Evolutionary conservation across 1,140 invertebrate genomes (phyloP).

Genomic region (Bombus affinis): DNA sequence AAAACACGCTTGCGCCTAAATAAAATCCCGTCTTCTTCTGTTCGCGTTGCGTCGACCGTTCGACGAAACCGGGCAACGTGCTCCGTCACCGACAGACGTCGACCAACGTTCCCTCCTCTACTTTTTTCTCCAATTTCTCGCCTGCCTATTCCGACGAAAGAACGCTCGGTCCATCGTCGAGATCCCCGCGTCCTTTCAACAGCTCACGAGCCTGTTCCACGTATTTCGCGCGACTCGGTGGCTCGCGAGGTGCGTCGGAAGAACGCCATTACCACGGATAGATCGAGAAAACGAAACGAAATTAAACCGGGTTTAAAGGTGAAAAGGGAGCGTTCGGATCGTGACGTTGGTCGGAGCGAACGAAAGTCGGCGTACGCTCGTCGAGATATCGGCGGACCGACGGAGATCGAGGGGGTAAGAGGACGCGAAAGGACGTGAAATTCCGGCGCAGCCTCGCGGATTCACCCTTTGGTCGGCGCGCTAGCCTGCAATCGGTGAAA

Average conservation of each 20-base stretch:
- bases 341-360: too few species aligned
- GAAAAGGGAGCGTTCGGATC: too few species aligned
- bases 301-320: too few species aligned
- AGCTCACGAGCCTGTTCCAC: rapidly evolving
- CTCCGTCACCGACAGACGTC: constrained; percentile 29
- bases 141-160: background rate
- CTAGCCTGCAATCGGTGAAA: background rate
- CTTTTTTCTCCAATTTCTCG: background rate
- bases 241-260: too few species aligned
- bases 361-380: background rate
- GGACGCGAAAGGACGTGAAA: background rate
- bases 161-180: too few species aligned
- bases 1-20: constrained; percentile 77
- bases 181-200: too few species aligned
- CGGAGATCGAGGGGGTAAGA: background rate
- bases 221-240: too few species aligned
- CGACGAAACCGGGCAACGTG: constrained; percentile 53
- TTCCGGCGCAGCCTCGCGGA: background rate
- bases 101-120: rapidly evolving
- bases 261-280: too few species aligned
- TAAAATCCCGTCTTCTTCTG: constrained; percentile 68
- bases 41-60: constrained; percentile 29
- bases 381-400: background rate
- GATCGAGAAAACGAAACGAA: too few species aligned
- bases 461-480: constrained; percentile 1